phyloP scores from a whole-genome alignment of 2,888 invertebrate genomes.

The Andrena bucephala region DNA sequence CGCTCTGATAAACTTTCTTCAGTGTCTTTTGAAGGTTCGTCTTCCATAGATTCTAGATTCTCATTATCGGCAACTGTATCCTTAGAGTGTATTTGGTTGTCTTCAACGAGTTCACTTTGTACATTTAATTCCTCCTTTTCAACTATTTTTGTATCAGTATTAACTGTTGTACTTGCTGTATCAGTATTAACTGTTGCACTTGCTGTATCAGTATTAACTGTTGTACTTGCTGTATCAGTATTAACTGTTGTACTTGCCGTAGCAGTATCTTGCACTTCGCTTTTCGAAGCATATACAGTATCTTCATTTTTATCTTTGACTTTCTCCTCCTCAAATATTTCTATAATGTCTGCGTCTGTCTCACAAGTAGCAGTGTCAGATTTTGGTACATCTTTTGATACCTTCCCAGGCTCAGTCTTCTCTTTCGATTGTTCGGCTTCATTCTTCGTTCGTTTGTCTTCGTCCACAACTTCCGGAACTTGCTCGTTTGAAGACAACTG shows the following conservation, averaged over 20 bases:
- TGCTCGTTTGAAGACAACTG: slow-evolving; percentile 11
- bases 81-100: slow-evolving; percentile 41
- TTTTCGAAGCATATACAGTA: slow-evolving; percentile 28
- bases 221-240: slow-evolving; percentile 4
- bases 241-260: neutral
- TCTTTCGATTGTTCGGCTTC: slow-evolving; percentile 27
- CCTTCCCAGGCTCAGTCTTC: slow-evolving; percentile 4
- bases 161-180: neutral
- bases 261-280: slow-evolving; percentile 24
- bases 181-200: neutral
- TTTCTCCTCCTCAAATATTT: slow-evolving; percentile 80
- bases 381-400: slow-evolving; percentile 31
- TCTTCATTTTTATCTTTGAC: slow-evolving; percentile 66
- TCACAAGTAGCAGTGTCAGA: slow-evolving; percentile 58
- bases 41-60: slow-evolving; percentile 47
- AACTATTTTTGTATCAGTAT: slow-evolving; percentile 17
- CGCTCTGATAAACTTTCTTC: slow-evolving; percentile 64
- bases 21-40: slow-evolving; percentile 65
- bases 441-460: slow-evolving; percentile 54
- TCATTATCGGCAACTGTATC: slow-evolving; percentile 25
- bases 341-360: slow-evolving; percentile 78
- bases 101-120: slow-evolving; percentile 29
- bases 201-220: slow-evolving; percentile 8
- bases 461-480: slow-evolving; percentile 15
- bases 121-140: slow-evolving; percentile 37